These are phyloP conservation scores for Drosophila kanekoi DNA, from an alignment of 2,888 invertebrate genomes.

Conservation along the genomic window DNA sequence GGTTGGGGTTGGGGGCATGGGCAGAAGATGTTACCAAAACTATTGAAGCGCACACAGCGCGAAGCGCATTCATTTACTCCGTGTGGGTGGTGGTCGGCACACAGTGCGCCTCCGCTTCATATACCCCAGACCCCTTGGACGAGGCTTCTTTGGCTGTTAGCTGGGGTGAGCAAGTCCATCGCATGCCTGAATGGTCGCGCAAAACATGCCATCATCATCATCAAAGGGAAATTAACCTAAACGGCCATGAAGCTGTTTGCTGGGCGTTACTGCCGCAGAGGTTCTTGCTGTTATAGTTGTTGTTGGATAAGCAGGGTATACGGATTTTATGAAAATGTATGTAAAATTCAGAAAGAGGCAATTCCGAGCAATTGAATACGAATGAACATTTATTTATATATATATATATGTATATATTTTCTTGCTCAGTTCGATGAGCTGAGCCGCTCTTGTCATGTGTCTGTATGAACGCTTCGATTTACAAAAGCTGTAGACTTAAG, in stretches of 20 bases:
- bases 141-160: slow-evolving; percentile 24
- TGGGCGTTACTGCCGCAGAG: slow-evolving; percentile 57
- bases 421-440: no score
- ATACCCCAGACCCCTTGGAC: not conserved
- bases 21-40: slow-evolving; percentile 45
- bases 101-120: not conserved
- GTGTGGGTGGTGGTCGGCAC: slow-evolving; percentile 30
- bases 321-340: no score
- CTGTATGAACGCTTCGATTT: no score
- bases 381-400: no score
- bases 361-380: no score
- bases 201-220: slow-evolving; percentile 79
- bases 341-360: no score
- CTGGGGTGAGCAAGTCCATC: slow-evolving; percentile 75
- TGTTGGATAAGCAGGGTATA: slow-evolving; percentile 2
- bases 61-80: slow-evolving; percentile 63
- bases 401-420: no score
- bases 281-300: slow-evolving; percentile 29
- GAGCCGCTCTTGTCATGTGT: no score
- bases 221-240: slow-evolving; percentile 83
- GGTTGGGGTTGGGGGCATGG: not conserved
- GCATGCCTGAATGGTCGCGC: slow-evolving; percentile 82
- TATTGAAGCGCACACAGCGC: slow-evolving; percentile 72
- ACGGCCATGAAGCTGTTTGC: slow-evolving; percentile 74
- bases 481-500: no score